These are phyloP conservation scores for Aphelinus certus DNA, from an alignment of 1,140 invertebrate species.

Conservation along the genomic window DNA sequence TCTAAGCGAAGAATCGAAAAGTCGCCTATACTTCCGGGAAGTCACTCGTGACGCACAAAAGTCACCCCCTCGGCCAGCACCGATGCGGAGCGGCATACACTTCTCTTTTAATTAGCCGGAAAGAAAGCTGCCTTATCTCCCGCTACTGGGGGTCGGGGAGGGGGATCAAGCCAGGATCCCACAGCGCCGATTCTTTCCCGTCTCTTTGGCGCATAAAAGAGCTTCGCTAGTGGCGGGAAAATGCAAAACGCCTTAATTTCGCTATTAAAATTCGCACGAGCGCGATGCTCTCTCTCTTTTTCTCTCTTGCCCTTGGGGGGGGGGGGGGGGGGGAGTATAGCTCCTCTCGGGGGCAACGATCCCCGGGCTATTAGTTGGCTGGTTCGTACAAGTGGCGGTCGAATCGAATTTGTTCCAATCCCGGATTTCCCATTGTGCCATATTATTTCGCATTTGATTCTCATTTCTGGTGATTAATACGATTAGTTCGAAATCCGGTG, in stretches of 20 bases:
- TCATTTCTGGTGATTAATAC: no score
- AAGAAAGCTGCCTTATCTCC: constrained; percentile 30
- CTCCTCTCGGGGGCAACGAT: background rate
- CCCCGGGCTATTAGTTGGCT: constrained; percentile 21
- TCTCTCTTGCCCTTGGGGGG: background rate
- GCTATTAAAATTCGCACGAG: constrained; percentile 37
- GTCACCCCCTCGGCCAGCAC: no score
- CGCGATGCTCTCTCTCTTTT: constrained; percentile 14
- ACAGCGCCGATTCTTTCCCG: constrained; percentile 36
- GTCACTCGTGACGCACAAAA: no score
- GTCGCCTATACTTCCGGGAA: no score
- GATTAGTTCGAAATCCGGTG: no score
- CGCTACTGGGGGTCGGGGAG: background rate
- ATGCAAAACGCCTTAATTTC: constrained; percentile 39
- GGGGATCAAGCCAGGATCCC: constrained; percentile 36
- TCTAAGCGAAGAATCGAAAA: no score
- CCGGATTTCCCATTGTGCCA: no score
- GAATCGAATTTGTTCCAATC: no score
- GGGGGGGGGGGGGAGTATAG: background rate
- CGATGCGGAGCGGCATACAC: no score
- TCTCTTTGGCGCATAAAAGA: background rate
- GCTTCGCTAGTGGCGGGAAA: background rate
- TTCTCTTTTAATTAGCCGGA: constrained; percentile 35
- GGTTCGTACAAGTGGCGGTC: no score
- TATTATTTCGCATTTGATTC: no score